Conservation (phyloP, 2,797 vertebrate genomes). For the Epinephelus awoara region DNA sequence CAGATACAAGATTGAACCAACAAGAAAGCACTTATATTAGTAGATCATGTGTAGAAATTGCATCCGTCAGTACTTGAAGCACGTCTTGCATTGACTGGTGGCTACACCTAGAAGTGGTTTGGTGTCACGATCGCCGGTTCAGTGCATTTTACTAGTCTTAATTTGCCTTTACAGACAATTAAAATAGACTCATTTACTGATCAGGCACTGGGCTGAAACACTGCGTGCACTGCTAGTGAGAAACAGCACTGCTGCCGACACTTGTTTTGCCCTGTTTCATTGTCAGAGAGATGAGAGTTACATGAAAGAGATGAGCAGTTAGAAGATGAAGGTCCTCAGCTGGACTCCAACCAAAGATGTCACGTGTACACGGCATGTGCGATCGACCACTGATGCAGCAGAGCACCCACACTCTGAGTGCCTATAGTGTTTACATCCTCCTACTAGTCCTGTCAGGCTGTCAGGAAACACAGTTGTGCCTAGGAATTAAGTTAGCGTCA, state of each 20-base stretch:
- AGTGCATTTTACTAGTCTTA: too few species aligned
- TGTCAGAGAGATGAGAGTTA: background rate
- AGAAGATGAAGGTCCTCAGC: background rate
- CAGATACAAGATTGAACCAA: background rate
- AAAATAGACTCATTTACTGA: background rate
- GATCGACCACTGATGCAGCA: slow-evolving; percentile 4
- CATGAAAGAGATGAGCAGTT: background rate
- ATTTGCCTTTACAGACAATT: too few species aligned
- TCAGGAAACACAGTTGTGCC: background rate
- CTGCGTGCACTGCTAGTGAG: background rate
- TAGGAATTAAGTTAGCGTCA: slow-evolving; percentile 23
- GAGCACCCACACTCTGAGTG: slow-evolving; percentile 21
- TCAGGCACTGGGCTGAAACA: too few species aligned
- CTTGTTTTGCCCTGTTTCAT: slow-evolving; percentile 4
- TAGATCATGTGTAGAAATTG: background rate
- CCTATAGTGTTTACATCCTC: slow-evolving; percentile 36
- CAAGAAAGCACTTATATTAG: background rate
- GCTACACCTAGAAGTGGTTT: background rate
- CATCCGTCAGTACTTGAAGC: too few species aligned
- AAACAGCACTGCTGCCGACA: background rate
- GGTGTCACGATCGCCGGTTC: background rate
- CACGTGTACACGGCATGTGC: background rate
- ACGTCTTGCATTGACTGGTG: background rate
- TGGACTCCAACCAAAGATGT: background rate
- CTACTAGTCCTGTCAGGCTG: slow-evolving; percentile 41